These are phyloP conservation scores for Thymelicus lineola DNA, from an alignment of 2,888 invertebrate genomes.

Conservation along the genomic window DNA sequence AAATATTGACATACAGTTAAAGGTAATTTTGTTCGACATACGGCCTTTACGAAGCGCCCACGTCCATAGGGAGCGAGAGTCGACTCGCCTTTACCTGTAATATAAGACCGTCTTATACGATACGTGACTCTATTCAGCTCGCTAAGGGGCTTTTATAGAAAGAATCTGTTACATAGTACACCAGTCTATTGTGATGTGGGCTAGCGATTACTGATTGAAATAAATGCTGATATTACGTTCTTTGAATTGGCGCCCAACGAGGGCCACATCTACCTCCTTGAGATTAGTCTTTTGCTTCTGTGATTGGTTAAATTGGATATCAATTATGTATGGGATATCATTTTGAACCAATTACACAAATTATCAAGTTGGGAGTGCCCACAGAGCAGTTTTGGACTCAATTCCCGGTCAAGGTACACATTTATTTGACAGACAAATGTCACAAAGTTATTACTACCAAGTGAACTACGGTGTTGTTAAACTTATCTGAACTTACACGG, in stretches of 20 bases:
- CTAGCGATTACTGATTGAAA: slow-evolving; percentile 15
- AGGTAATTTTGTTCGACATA: slow-evolving; percentile 44
- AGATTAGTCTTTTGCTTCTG: neutral
- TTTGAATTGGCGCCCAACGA: slow-evolving; percentile 2
- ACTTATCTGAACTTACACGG: too few species aligned
- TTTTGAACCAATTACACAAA: too few species aligned
- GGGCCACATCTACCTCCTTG: neutral
- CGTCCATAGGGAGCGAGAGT: slow-evolving; percentile 47
- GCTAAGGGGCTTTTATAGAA: slow-evolving; percentile 58
- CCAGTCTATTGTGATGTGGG: slow-evolving; percentile 20
- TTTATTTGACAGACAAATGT: too few species aligned
- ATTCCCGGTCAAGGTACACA: too few species aligned
- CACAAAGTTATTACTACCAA: too few species aligned
- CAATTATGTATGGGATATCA: neutral
- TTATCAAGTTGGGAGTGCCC: too few species aligned
- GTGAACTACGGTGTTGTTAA: too few species aligned
- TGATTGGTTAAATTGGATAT: neutral
- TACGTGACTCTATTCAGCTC: slow-evolving; percentile 78
- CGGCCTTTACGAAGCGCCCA: slow-evolving; percentile 52
- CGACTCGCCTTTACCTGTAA: slow-evolving; percentile 53
- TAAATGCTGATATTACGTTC: slow-evolving; percentile 9
- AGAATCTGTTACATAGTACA: slow-evolving; percentile 33
- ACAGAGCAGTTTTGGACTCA: too few species aligned
- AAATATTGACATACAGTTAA: slow-evolving; percentile 5
- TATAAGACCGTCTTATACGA: slow-evolving; percentile 65